phyloP scores from a whole-genome alignment of 2,888 invertebrate species.

The Drosophila yooni region DNA sequence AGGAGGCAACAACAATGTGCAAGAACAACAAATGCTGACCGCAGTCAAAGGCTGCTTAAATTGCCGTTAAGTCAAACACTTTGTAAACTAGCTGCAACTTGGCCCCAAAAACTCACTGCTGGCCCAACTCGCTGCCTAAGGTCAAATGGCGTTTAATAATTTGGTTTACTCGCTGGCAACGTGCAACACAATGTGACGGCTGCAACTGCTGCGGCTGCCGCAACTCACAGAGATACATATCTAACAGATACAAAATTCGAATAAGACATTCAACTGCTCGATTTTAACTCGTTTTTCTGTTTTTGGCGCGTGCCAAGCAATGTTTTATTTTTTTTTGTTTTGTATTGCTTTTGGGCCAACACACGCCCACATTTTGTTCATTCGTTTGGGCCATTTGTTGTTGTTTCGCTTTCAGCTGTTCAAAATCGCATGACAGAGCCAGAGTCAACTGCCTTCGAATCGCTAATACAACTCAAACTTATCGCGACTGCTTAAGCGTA shows the following conservation, averaged over 20 bases:
- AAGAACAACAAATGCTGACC: constrained; percentile 52
- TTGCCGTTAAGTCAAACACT: constrained; percentile 65
- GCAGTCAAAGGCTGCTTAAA: constrained; percentile 66
- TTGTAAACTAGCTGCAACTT: constrained; percentile 39
- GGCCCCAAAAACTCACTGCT: background rate
- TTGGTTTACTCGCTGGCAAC: constrained; percentile 59
- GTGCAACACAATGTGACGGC: constrained; percentile 20
- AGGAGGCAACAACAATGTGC: constrained; percentile 18
- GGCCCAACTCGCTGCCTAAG: constrained; percentile 63
- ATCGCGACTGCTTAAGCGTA: constrained; percentile 4
- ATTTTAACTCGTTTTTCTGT: background rate
- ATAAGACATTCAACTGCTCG: constrained; percentile 68
- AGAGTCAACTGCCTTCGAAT: constrained; percentile 5
- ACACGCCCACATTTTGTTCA: constrained; percentile 42
- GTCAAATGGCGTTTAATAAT: constrained; percentile 80
- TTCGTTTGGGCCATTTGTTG: constrained; percentile 1
- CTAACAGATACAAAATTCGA: constrained; percentile 61
- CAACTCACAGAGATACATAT: constrained; percentile 59
- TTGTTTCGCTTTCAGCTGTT: constrained; percentile 10
- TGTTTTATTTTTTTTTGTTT: constrained; percentile 18
- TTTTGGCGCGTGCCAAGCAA: constrained; percentile 75
- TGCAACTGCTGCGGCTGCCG: constrained; percentile 16
- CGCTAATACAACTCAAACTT: constrained; percentile 20
- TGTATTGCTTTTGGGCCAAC: constrained; percentile 33
- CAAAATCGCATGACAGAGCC: constrained; percentile 37